Conservation (phyloP, 2,113 vertebrate genomes). For the Lamprologus ornatipinnis region DNA sequence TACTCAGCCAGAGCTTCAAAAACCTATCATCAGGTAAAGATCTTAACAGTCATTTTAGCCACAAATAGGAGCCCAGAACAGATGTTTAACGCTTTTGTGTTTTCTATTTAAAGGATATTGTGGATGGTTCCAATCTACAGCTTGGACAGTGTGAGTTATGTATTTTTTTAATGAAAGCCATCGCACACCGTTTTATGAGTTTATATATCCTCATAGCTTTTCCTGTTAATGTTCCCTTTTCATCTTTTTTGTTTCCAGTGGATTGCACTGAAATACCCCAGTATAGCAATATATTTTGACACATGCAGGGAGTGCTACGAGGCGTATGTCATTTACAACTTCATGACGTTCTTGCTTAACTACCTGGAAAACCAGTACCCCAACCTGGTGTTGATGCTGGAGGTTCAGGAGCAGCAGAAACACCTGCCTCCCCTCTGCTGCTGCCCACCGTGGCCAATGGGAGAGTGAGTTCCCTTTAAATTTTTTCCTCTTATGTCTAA, state of each 20-base stretch:
- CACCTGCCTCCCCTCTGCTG: conserved; percentile 93
- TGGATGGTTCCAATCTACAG: conserved; percentile 99
- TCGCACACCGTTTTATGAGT: not conserved
- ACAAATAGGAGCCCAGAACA: not conserved
- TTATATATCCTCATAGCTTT: not conserved
- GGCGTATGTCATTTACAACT: conserved; percentile 98
- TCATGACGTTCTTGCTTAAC: conserved; percentile 96
- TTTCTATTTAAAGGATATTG: conserved; percentile 77
- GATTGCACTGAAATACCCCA: conserved; percentile 93
- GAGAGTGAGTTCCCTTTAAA: conserved; percentile 84
- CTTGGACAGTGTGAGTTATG: conserved; percentile 92
- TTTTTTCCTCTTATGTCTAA: not conserved
- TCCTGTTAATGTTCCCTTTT: not conserved
- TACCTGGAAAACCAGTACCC: conserved; percentile 91
- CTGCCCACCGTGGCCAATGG: conserved; percentile 94
- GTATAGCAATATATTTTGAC: conserved; percentile 96
- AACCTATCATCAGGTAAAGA: conserved; percentile 92
- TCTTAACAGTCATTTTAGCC: not conserved
- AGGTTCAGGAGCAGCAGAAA: conserved; percentile 93
- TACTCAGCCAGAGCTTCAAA: conserved; percentile 94
- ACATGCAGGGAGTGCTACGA: conserved; percentile 98
- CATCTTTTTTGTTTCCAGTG: conserved; percentile 68
- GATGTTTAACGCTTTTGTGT: not conserved
- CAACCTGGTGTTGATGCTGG: conserved; percentile 89
- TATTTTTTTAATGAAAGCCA: not conserved